Evolutionary conservation across 92 coral and sea anemone genomes (phyloP), one percentile per base, ranked within the genome.

Genomic region (Parazoanthus atlanticus): DNA sequence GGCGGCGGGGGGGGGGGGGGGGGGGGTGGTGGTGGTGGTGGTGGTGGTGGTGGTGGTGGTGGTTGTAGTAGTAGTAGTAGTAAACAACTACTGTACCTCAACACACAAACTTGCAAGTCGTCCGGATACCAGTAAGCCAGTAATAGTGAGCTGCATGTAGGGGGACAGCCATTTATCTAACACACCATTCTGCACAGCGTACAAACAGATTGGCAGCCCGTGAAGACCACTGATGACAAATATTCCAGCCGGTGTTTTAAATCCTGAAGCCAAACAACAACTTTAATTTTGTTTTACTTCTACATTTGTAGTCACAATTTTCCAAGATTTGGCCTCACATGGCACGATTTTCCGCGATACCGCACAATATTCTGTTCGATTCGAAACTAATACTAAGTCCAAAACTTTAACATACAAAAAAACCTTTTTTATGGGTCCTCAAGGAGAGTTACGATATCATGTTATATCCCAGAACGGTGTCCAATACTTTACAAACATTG

Each of bases 151-250:
- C 71, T 94, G 94, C 33, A 88, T 74, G 54, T 91, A 91, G 32
- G 86, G 88, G 11, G 92, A 64, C 79, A 94, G n/a, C 78, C 86
- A 77, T 12, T 58, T 85, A 17, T 71, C 67, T 84, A 88, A 76
- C 32, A 94, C 65, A 28, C 69, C 86, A 23, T 81, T 81, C 82
- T 88, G 93, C 32, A 76, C 87, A 36, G 90, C 94, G 84, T 94
- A 96, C 30, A 96, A 76, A 94, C 95, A 93, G 84, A 96, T 82
- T 86, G 98, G 98, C 38, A 96, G 95, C 16, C 88, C 82, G 87
- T 96, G 98, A 21, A 96, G 88, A 28, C 98, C 98, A 89, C 90
- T 74, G 33, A 96, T 88, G 12, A 92, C 95, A 91, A 90, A 96
- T 19, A 86, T 81, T 8, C 98, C 98, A n/a, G 89, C 77, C 43